phyloP scores from a whole-genome alignment of 2,888 invertebrate species.

The Apamea anceps region DNA sequence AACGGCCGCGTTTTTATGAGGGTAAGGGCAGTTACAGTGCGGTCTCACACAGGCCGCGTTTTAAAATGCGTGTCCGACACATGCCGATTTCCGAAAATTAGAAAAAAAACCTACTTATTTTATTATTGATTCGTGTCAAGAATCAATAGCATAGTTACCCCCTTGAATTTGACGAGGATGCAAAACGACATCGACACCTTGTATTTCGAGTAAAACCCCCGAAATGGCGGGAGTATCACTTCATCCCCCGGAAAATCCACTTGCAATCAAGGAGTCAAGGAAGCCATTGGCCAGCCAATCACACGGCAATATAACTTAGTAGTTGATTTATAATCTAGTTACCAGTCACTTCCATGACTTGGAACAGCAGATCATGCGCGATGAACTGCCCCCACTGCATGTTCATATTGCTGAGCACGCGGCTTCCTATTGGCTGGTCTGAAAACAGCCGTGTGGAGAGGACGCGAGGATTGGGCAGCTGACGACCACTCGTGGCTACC shows the following conservation, averaged over 20 bases:
- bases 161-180: no score
- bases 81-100: no score
- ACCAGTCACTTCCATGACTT: slow-evolving; percentile 91
- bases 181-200: no score
- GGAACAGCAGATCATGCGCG: slow-evolving; percentile 92
- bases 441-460: slow-evolving; percentile 91
- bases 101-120: no score
- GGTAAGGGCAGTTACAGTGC: no score
- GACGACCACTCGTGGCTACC: slow-evolving; percentile 87
- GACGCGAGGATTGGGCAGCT: slow-evolving; percentile 91
- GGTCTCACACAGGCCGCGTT: no score
- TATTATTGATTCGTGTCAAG: no score
- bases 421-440: slow-evolving; percentile 87
- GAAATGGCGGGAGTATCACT: neutral
- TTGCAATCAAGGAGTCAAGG: neutral
- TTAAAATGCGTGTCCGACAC: no score
- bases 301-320: neutral
- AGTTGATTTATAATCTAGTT: slow-evolving; percentile 49
- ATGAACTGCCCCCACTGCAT: slow-evolving; percentile 94
- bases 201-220: neutral
- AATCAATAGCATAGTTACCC: no score
- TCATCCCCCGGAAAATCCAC: neutral
- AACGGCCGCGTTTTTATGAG: no score
- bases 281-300: neutral
- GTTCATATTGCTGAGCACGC: slow-evolving; percentile 89